Percentiles rank a stretch among this genome's conserved stretches.
Evolutionary conservation across 64 coral and sea anemone genomes (phyloP).

Genomic region (Stichodactyla helianthus): DNA sequence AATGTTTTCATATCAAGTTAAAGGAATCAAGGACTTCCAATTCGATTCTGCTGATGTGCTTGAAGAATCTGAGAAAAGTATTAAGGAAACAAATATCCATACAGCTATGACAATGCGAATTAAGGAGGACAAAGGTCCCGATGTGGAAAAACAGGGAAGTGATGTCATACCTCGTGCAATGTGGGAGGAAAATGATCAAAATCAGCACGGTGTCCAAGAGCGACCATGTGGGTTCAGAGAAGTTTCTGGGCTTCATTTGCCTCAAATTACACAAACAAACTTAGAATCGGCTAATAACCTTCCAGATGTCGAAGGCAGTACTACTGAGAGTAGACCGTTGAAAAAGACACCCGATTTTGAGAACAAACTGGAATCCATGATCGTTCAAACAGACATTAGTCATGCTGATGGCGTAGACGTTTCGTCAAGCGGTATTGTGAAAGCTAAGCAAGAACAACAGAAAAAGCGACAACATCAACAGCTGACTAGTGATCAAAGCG

Average conservation of each 20-base stretch:
- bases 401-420: neutral
- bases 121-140: neutral
- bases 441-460: neutral
- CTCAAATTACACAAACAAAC: neutral
- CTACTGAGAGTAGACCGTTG: neutral
- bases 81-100: neutral
- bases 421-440: neutral
- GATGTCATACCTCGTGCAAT: neutral
- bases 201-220: neutral
- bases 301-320: neutral
- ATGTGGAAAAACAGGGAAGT: neutral
- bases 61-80: neutral
- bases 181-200: neutral
- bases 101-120: neutral
- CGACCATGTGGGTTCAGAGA: neutral
- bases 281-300: neutral
- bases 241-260: neutral
- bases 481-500: neutral
- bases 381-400: neutral
- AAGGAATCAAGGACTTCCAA: neutral
- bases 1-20: neutral
- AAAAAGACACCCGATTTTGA: neutral
- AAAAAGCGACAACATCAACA: neutral
- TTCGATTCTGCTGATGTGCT: neutral
- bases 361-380: neutral